Percentiles rank a stretch among this genome's conserved stretches.
Evolutionary conservation across 2,888 invertebrate species (phyloP).

Genomic region (Terebella lapidaria): DNA sequence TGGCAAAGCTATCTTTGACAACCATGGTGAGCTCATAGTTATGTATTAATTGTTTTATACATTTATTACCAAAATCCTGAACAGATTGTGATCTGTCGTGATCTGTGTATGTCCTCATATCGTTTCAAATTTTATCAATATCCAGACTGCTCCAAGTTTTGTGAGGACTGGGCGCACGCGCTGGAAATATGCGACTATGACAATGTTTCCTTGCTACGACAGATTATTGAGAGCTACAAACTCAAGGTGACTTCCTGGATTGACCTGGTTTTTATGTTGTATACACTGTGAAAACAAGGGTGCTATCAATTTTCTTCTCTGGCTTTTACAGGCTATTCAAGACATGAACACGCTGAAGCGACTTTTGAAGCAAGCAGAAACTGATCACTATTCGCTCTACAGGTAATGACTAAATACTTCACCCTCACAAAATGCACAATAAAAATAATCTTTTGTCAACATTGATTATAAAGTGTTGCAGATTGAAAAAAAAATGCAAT

Average conservation of each 20-base stretch:
- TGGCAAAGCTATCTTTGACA: not conserved
- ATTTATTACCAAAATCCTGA: not conserved
- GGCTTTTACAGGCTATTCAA: slow-evolving; percentile 39
- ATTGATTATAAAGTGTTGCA: too few relatives aligned
- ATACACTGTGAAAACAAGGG: too few relatives aligned
- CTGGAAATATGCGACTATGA: slow-evolving; percentile 26
- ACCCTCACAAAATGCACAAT: too few relatives aligned
- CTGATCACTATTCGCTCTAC: slow-evolving; percentile 46
- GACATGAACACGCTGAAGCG: slow-evolving; percentile 46
- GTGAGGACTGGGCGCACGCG: slow-evolving; percentile 35
- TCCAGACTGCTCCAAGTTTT: slow-evolving; percentile 34
- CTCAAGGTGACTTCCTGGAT: slow-evolving; percentile 25
- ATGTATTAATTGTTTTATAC: not conserved
- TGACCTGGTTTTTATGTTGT: not conserved
- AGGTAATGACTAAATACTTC: too few relatives aligned
- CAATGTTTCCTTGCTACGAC: slow-evolving; percentile 29
- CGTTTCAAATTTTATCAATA: not conserved
- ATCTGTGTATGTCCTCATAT: not conserved
- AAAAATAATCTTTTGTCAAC: too few relatives aligned
- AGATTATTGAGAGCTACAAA: slow-evolving; percentile 34
- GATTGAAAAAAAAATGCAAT: too few relatives aligned
- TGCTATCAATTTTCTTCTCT: not conserved
- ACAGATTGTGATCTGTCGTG: not conserved
- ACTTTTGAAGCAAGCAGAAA: slow-evolving; percentile 41
- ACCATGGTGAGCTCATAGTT: not conserved